Evolutionary conservation across 2,797 vertebrate genomes (phyloP), one percentile per base, ranked within the genome.

Genomic region (Tokudaia tokunoshimensis): DNA sequence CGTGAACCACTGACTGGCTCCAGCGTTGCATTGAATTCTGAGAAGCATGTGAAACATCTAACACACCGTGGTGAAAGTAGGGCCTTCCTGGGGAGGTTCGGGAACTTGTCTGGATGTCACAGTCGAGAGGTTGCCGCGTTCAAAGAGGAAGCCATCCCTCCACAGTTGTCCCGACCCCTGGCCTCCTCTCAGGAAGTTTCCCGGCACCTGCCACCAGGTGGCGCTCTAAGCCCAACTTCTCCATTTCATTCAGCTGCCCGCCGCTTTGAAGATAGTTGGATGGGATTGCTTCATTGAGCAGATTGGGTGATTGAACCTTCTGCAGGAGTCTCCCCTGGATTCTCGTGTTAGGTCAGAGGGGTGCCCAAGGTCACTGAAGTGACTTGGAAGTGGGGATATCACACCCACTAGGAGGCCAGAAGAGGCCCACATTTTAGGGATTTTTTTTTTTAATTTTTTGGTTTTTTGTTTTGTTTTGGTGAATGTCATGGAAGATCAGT

Each of bases 191-290:
- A 4, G 92, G 41, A 59, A 13, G 72, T 61, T 29, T 34, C 26
- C 34, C n/a, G 6, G 37, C 50, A 26, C 37, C 20, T n/a, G 81
- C 97, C 97, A 91, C 88, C 82, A 97, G 97, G 94, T 94, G 97
- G 95, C 95, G 88, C 75, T 96, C 92, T 94, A 44, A 83, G 81
- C 83, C 63, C 61, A 47, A 26, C 4, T 8, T 65, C 6, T 50
- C 80, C 31, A 9, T 85, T 29, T 93, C 34, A 7, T 65, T 89
- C 6, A 6, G 20, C 72, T 61, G 59, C 13, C 9, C 19, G 65
- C 93, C 34, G 37, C 72, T 82, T 70, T 24, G 55, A 57, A 37
- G n/a, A 15, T 14, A 3, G 7, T 79, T 34, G 8, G 20, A 34
- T 78, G 83, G 19, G n/a, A 2, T 57, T 2, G 37, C 29, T 72